Percentiles rank a stretch among this genome's conserved stretches.
Evolutionary conservation across 2,113 vertebrate species (phyloP).

Genomic region (Pachyramphus minor): DNA sequence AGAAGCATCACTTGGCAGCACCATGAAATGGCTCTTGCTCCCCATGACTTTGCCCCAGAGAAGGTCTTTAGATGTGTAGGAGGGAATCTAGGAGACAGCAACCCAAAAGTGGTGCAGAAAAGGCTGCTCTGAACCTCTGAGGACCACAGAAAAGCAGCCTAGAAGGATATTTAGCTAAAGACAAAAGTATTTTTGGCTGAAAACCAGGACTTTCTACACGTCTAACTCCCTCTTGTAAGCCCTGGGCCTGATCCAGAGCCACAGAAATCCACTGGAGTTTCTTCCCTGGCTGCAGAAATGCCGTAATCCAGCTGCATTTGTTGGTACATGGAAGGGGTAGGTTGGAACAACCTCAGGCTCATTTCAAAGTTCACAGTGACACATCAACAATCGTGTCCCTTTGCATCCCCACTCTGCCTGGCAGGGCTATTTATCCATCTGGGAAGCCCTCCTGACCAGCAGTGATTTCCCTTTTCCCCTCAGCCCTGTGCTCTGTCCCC

Average conservation of each 20-base stretch:
- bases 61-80: background rate
- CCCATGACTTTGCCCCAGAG: background rate
- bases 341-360: background rate
- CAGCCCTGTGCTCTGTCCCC: background rate
- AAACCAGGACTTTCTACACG: background rate
- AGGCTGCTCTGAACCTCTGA: background rate
- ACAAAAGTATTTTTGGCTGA: background rate
- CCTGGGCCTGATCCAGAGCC: background rate
- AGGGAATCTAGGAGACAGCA: background rate
- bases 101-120: background rate
- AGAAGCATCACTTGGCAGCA: background rate
- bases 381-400: background rate
- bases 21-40: background rate
- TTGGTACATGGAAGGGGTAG: fast-evolving
- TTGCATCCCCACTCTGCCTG: background rate
- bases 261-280: background rate
- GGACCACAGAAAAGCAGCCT: background rate
- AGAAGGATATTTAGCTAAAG: background rate
- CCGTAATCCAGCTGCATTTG: background rate
- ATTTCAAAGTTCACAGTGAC: background rate
- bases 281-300: background rate
- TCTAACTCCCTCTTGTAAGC: background rate
- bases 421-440: background rate
- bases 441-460: background rate
- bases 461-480: background rate